Conservation (phyloP, 2,888 invertebrate species). For the Eupelmus urozonus region DNA sequence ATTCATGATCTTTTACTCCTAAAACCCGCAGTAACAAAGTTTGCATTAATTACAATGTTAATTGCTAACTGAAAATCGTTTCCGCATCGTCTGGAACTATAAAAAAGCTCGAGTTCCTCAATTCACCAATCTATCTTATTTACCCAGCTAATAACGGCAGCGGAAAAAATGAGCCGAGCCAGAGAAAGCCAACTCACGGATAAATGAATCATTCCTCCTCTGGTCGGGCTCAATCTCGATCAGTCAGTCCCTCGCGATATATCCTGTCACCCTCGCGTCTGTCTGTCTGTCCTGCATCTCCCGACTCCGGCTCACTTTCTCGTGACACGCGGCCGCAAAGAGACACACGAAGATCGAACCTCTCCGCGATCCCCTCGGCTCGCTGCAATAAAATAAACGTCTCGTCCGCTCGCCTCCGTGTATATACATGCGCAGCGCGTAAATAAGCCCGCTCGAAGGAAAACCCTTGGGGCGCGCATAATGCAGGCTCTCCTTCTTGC, state of each 20-base stretch:
- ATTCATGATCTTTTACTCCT: no score
- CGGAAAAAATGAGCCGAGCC: no score
- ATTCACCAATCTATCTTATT: no score
- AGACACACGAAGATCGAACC: conserved; percentile 7
- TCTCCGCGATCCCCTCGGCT: conserved; percentile 20
- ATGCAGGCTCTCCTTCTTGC: neutral
- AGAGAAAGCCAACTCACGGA: no score
- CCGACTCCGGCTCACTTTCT: neutral
- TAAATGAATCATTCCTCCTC: conserved; percentile 41
- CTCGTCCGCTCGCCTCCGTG: neutral
- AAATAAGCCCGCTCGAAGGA: conserved; percentile 58
- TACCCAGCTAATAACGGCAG: no score
- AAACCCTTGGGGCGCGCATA: conserved; percentile 28
- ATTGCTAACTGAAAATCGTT: no score
- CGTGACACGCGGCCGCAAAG: conserved; percentile 13
- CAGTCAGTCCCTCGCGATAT: conserved; percentile 28
- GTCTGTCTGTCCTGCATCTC: no score
- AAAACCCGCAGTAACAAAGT: no score
- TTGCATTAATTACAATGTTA: no score
- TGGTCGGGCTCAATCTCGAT: conserved; percentile 35
- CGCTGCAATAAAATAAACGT: conserved; percentile 62
- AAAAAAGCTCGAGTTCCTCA: no score
- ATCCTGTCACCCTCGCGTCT: conserved; percentile 26
- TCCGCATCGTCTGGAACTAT: no score
- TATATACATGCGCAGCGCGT: conserved; percentile 60